Conservation (phyloP, 2,888 invertebrate species). For the Chymomyza amoena region DNA sequence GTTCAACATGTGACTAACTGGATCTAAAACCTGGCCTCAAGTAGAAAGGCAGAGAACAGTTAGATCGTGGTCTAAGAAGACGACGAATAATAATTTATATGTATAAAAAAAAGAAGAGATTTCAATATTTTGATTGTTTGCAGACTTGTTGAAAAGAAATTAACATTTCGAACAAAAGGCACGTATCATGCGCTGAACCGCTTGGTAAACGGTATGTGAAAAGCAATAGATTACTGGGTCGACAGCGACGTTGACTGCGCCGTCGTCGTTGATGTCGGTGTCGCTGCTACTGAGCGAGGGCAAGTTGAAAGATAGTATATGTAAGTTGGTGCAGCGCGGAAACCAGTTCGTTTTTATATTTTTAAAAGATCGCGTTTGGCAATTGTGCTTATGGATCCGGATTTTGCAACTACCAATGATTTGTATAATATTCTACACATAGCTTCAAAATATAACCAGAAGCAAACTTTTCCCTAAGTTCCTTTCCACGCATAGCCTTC, state of each 20-base stretch:
- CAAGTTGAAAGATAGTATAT: no score
- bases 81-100: slow-evolving; percentile 10
- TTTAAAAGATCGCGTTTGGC: not conserved
- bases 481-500: no score
- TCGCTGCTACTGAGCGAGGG: not conserved
- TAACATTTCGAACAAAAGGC: slow-evolving; percentile 57
- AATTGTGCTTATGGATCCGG: not conserved
- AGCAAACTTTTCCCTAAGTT: no score
- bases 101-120: slow-evolving; percentile 12
- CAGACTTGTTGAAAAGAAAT: slow-evolving; percentile 49
- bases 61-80: slow-evolving; percentile 31
- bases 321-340: no score
- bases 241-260: slow-evolving; percentile 4
- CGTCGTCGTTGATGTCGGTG: not conserved
- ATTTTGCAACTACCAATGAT: slow-evolving; percentile 39
- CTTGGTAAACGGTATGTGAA: slow-evolving; percentile 7
- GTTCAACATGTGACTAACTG: not conserved
- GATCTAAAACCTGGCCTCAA: not conserved
- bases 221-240: slow-evolving; percentile 31
- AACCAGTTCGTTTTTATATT: no score
- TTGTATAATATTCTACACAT: no score
- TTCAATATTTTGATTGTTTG: slow-evolving; percentile 32
- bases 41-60: slow-evolving; percentile 45
- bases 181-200: slow-evolving; percentile 23
- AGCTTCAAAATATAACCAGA: no score